These are phyloP conservation scores for Carollia perspicillata DNA, from an alignment of 2,113 vertebrate genomes.

Conservation along the genomic window DNA sequence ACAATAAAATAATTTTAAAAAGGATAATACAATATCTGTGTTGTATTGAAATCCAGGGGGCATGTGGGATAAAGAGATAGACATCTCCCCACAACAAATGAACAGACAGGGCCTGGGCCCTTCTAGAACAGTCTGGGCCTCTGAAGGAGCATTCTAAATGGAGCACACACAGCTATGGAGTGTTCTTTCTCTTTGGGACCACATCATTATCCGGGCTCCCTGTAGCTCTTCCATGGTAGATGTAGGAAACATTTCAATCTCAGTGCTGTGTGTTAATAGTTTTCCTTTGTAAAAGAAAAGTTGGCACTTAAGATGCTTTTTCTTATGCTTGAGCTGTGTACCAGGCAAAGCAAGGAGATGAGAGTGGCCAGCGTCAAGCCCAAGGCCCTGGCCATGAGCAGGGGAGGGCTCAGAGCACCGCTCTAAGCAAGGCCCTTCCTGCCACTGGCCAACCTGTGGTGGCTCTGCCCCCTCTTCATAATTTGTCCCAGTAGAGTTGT, in stretches of 20 bases:
- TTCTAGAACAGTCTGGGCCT: not conserved
- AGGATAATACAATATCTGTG: not conserved
- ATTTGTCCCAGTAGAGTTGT: not conserved
- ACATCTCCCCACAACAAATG: accelerated
- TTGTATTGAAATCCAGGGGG: not conserved
- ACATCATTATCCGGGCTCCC: not conserved
- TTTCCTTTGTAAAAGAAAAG: not conserved
- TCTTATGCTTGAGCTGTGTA: not conserved
- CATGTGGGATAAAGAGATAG: not conserved
- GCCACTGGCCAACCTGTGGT: accelerated
- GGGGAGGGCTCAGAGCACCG: not conserved
- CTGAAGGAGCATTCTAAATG: not conserved
- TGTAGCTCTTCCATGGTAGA: not conserved
- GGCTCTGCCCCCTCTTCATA: too few relatives aligned
- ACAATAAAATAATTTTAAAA: not conserved
- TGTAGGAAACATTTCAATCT: not conserved
- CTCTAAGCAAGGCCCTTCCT: not conserved
- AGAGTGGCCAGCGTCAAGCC: too few relatives aligned
- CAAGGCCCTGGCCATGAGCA: accelerated
- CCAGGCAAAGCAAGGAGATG: not conserved
- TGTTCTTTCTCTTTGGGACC: not conserved
- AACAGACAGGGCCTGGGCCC: not conserved
- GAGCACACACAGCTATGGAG: too few relatives aligned
- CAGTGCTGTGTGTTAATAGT: not conserved
- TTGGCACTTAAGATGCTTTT: not conserved